Percentiles rank a stretch among this genome's conserved stretches.
phyloP scores from a whole-genome alignment of 2,888 invertebrate genomes.

The Tineola bisselliella region DNA sequence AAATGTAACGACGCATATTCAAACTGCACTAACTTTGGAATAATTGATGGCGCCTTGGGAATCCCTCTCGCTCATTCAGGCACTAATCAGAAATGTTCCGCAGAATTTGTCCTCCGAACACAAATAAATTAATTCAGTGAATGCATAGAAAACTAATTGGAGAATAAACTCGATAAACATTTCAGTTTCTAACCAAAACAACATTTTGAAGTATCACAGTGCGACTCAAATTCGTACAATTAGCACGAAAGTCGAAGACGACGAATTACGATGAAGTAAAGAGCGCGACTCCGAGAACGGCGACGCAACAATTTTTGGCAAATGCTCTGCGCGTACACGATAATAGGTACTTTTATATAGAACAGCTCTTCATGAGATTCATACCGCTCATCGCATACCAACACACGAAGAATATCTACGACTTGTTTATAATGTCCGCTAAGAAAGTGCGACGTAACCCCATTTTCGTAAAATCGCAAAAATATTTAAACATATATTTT shows the following conservation, averaged over 20 bases:
- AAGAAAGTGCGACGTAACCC: not conserved
- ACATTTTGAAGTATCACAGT: constrained; percentile 20
- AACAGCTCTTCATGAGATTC: not conserved
- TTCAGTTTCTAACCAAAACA: constrained; percentile 26
- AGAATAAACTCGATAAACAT: constrained; percentile 28
- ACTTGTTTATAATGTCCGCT: not conserved
- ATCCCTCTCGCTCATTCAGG: constrained; percentile 21
- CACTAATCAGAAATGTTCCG: constrained; percentile 38
- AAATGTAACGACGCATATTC: not conserved
- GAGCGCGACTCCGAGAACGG: constrained; percentile 30
- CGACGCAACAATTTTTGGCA: constrained; percentile 55
- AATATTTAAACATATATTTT: not conserved
- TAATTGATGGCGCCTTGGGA: not conserved
- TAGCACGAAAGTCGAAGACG: too few species aligned
- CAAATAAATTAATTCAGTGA: constrained; percentile 32
- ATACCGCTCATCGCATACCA: not conserved
- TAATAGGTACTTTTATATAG: not conserved
- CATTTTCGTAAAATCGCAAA: not conserved
- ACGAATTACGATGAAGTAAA: constrained; percentile 28
- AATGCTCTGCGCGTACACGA: constrained; percentile 9
- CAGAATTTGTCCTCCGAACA: constrained; percentile 35
- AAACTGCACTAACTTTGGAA: not conserved
- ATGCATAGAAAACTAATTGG: constrained; percentile 27
- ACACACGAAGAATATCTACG: not conserved
- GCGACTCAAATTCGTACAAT: too few species aligned